Evolutionary conservation across 2,113 vertebrate genomes (phyloP), one percentile per base, ranked within the genome.

Genomic region (Tylochromis polylepis): DNA sequence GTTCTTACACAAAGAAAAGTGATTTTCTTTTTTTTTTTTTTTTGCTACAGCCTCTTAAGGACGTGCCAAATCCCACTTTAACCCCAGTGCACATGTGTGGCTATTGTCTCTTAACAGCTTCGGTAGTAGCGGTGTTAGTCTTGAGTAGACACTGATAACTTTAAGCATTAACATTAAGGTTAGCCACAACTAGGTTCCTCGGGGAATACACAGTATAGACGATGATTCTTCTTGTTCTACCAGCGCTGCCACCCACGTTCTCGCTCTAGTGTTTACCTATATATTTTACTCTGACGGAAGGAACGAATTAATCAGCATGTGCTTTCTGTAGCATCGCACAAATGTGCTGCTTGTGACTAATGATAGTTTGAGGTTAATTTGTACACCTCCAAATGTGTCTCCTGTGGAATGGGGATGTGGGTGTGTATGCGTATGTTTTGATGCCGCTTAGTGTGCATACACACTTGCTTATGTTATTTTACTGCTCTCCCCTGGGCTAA

Each of bases 291-390:
- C 85, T 41, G 88, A 89, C 62, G 56, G 79, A 83, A 83, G 80
- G 75, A 92, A 91, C 89, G 87, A 93, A 95, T 95, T 91, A 93
- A 94, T 95, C 94, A 93, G 86, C 81, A 8, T 77, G 59, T n/a
- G 87, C 80, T 91, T 87, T 80, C 80, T 59, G 85, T 34, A 81
- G 84, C 90, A 22, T 82, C 8, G 55, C 46, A 36, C 88, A 82
- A 92, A 90, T 88, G 89, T 88, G 80, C 81, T 81, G 22, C 29
- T 84, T 90, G 91, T 92, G 89, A 93, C 87, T 93, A 94, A 94
- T 95, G 94, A 92, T 94, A 89, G 90, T 92, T 92, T 88, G 92
- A 94, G 93, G 92, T 93, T 93, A 90, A 94, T 94, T 94, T 92
- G 86, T 83, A 82, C 87, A 86, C 91, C 90, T 91, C 86, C 78